Conservation (phyloP, 2,113 vertebrate genomes). For the Laticauda laticaudata region DNA sequence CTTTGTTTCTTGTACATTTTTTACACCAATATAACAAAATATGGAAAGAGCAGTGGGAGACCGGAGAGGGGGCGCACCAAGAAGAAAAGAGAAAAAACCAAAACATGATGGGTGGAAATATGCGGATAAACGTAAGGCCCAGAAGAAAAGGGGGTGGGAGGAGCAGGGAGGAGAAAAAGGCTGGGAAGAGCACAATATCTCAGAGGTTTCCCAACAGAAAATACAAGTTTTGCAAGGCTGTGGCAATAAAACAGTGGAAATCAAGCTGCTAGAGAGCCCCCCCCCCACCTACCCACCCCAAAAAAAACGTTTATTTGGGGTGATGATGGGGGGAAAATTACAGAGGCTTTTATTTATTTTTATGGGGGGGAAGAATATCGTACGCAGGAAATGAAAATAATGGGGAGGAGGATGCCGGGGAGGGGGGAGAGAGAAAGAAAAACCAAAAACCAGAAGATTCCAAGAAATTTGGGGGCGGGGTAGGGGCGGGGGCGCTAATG, state of each 20-base stretch:
- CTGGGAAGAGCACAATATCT: background rate
- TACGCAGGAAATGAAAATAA: constrained; percentile 58
- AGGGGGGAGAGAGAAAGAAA: too few species aligned
- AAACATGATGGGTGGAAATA: constrained; percentile 54
- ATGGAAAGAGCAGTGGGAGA: constrained; percentile 24
- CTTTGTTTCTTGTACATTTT: constrained; percentile 76
- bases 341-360: constrained; percentile 11
- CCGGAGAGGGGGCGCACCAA: background rate
- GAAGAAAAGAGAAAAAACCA: constrained; percentile 24
- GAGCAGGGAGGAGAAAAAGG: background rate
- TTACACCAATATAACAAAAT: constrained; percentile 81
- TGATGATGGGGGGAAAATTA: constrained; percentile 49
- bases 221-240: constrained; percentile 43
- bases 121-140: constrained; percentile 53
- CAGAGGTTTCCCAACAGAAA: constrained; percentile 59
- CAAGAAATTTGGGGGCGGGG: constrained; percentile 41
- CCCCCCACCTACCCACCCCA: constrained; percentile 46
- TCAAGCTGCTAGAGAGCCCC: constrained; percentile 64
- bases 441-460: constrained; percentile 32
- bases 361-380: constrained; percentile 33
- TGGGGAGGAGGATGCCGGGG: background rate
- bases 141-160: background rate
- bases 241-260: constrained; percentile 63
- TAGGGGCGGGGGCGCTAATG: constrained; percentile 62
- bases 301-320: constrained; percentile 72